Evolutionary conservation across 2,888 invertebrate genomes (phyloP), one percentile per base, ranked within the genome.

Genomic region (Caenorhabditis imperialis): DNA sequence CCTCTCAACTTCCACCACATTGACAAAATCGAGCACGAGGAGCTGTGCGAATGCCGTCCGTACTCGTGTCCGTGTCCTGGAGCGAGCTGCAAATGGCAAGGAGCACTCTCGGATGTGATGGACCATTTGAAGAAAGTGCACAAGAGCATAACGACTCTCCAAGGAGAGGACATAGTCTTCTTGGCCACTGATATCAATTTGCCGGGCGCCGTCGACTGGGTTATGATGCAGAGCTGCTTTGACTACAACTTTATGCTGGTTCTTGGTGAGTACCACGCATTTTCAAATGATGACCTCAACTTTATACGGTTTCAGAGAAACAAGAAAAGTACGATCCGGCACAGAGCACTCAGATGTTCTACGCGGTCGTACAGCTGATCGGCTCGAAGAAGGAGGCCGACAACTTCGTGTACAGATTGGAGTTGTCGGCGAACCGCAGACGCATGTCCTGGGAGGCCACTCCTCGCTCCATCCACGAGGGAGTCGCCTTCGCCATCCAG

Each of bases 201-300:
- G 81, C 98, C 98, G 7, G 99, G 99, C 70, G 88, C 88, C 3
- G 88, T 88, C 18, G 88, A 88, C 65, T 88, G 88, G 88, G 91
- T 91, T 3, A 99, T 99, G 99, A 99, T 99, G 98, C 99, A 99
- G 90, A 96, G 96, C 27, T 99, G 99, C 90, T 99, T 98, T 89
- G 96, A 95, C 63, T 96, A 96, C 89, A 95, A 98, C 90, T 99
- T 99, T 88, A 99, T 99, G 98, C 91, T 99, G 81, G 98, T 99
- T 35, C 91, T 99, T 54, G 99, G 60, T 62, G 20, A 23, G 33
- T 35, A 5, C 5, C 20, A 12, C 42, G 3, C 4, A 38, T 3
- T 10, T 38, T 38, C 8, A 5, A 42, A 42, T 20, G 5, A 12
- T 7, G 4, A 99, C 33, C 6, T 5, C 14, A 53, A 30, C 27